Evolutionary conservation across 2,888 invertebrate species (phyloP).

Genomic region (Scaeva pyrastri): DNA sequence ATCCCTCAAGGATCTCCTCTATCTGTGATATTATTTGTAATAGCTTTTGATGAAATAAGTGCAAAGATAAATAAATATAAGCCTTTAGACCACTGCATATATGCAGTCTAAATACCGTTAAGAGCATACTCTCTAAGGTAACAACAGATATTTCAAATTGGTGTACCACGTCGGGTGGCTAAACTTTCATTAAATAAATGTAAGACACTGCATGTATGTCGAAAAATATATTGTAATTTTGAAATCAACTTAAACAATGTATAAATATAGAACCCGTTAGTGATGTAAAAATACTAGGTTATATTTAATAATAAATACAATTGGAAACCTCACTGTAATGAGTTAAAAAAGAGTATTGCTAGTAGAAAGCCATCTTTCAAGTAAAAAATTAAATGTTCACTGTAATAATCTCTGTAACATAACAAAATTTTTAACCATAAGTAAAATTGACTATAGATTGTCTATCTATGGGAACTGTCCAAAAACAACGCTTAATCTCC

Average conservation of each 20-base stretch:
- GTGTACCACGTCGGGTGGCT: not conserved
- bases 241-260: conserved; percentile 10
- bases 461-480: too few relatives aligned
- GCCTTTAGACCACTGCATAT: not conserved
- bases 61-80: conserved; percentile 9
- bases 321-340: conserved; percentile 25
- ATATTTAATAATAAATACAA: conserved; percentile 22
- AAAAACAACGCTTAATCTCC: too few relatives aligned
- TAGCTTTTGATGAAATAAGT: conserved; percentile 9
- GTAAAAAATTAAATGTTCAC: not conserved
- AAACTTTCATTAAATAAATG: not conserved
- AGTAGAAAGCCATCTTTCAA: not conserved
- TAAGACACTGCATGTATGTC: conserved; percentile 8
- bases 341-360: conserved; percentile 7
- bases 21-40: conserved; percentile 14
- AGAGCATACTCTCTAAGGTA: not conserved
- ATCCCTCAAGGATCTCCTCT: not conserved
- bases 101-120: conserved; percentile 13
- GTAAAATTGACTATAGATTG: too few relatives aligned
- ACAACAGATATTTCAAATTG: not conserved
- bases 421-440: too few relatives aligned
- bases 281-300: conserved; percentile 15
- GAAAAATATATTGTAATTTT: not conserved
- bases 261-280: not conserved
- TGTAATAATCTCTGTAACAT: too few relatives aligned